Conservation (phyloP, 1,140 invertebrate genomes). For the Drosophila punjabiensis region DNA sequence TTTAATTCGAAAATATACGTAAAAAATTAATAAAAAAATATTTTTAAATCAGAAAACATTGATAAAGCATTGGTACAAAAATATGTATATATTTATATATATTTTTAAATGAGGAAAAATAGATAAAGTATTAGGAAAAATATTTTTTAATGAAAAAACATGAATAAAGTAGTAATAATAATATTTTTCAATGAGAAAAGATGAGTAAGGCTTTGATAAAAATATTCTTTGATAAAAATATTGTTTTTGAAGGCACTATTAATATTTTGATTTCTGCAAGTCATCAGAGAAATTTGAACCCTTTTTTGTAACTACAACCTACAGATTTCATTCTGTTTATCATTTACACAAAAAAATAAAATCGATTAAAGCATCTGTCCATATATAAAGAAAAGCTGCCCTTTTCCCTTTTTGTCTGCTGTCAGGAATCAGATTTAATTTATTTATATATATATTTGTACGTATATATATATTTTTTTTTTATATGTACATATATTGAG, state of each 20-base stretch:
- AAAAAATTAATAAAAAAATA: neutral
- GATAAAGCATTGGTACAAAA: neutral
- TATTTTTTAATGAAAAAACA: neutral
- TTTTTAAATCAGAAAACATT: neutral
- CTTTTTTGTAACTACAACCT: neutral
- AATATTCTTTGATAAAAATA: neutral
- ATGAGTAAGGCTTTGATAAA: neutral
- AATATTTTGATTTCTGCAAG: neutral
- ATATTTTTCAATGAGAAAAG: neutral
- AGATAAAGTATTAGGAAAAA: neutral
- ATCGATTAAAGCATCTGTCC: slow-evolving; percentile 17
- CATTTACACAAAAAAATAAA: neutral
- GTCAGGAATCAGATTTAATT: slow-evolving; percentile 47
- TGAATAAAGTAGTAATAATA: too few relatives aligned
- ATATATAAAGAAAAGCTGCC: slow-evolving; percentile 8
- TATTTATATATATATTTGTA: slow-evolving; percentile 53
- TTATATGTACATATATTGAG: neutral
- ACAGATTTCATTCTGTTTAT: neutral
- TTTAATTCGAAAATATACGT: neutral
- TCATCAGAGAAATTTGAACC: too few relatives aligned
- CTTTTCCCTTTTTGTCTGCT: slow-evolving; percentile 33
- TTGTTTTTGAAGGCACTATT: neutral
- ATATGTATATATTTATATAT: too few relatives aligned
- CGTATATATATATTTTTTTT: slow-evolving; percentile 14
- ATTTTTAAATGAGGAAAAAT: neutral